phyloP scores from a whole-genome alignment of 2,888 invertebrate genomes.

The Laothoe populi region DNA sequence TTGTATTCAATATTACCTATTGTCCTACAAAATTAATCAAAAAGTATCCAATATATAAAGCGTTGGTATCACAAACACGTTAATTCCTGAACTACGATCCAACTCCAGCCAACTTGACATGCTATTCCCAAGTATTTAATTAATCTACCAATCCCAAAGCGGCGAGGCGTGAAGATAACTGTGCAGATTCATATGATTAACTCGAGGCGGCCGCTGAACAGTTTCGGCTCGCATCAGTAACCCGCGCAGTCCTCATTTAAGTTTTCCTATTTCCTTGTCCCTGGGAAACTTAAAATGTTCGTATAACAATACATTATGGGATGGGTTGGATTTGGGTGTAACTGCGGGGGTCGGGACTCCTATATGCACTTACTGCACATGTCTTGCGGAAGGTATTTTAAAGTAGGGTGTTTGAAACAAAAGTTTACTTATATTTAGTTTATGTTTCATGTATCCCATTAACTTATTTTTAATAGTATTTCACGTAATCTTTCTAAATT shows the following conservation, averaged over 20 bases:
- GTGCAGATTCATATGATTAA: slow-evolving; percentile 21
- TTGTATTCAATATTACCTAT: no score
- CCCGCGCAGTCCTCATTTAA: slow-evolving; percentile 28
- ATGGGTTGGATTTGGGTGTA: slow-evolving; percentile 1
- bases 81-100: not conserved
- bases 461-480: no score
- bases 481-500: no score
- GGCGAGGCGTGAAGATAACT: slow-evolving; percentile 16
- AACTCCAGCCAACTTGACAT: not conserved
- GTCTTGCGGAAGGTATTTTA: no score
- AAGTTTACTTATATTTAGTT: no score
- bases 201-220: slow-evolving; percentile 12
- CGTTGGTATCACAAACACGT: not conserved
- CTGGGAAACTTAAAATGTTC: slow-evolving; percentile 30
- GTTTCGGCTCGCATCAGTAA: slow-evolving; percentile 23
- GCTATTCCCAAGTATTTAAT: slow-evolving; percentile 4
- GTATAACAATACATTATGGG: slow-evolving; percentile 29
- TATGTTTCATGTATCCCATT: no score
- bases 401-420: no score
- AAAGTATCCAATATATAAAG: no score
- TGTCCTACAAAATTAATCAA: no score
- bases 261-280: slow-evolving; percentile 31
- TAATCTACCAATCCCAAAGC: slow-evolving; percentile 2
- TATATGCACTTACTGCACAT: no score
- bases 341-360: not conserved